Evolutionary conservation across 2,797 vertebrate species (phyloP), one percentile per base, ranked within the genome.

Genomic region (Typhlichthys subterraneus): DNA sequence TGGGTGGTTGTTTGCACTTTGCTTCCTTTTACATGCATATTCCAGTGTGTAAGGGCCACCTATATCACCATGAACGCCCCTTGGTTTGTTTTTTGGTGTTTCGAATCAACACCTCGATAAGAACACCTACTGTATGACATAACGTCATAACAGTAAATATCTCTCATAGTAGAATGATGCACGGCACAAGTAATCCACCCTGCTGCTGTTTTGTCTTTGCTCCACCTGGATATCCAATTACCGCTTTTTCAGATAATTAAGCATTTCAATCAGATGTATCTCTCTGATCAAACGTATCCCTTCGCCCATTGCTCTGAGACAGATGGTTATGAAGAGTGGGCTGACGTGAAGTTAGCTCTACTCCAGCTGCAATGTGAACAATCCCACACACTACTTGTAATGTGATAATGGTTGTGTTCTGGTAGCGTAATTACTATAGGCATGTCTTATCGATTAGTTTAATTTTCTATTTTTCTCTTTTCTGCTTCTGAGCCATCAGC

Each of bases 381-480:
- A 42, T n/a, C 50, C 56, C 47, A 45, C 47, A 42, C 67, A 72
- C 50, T 19, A 17, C 57, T 64, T 23, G 65, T 78, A 73, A 83
- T 75, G 69, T 75, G 79, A 85, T 84, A 54, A 77, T 80, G 19
- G 19, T 19, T 19, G 19, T 81, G 72, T 61, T 63, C 53, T 69
- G 57, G 54, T 59, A 19, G 66, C 69, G 54, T 52, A 63, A 70
- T 75, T 53, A 59, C 45, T 12, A 6, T 12, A 12, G 52, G 11
- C 12, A 29, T 60, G 65, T 75, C 52, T 55, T 65, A 38, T 38
- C 33, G 51, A 80, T 72, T 23, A 2, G 19, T 23, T 23, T 2
- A 23, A 17, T 33, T 11, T 65, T 72, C 19, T 2, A 23, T 23
- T 65, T 33, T 51, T 23, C 49, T 63, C 29, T 59, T 77, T 62